Base-by-base conservation (phyloP, 2,797 vertebrate genomes). In the Hoplostethus mediterraneus region DNA sequence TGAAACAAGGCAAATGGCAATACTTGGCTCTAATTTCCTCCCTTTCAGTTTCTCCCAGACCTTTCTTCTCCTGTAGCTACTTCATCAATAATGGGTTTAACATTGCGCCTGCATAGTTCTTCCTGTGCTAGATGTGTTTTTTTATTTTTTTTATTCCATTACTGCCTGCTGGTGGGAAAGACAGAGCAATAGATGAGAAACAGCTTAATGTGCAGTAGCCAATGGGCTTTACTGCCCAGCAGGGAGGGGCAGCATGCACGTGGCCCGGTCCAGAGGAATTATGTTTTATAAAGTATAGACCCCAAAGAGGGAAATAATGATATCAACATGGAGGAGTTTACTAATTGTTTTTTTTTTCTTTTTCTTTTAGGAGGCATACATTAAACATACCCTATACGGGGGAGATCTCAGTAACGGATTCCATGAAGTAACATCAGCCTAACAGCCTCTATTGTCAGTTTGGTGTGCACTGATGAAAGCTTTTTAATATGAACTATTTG, bases 171-270 rank as follows among this genome's bases (percentile, higher is more conserved):
- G 73, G 45, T 90, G 79, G 80, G 73, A 91, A 87, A 84, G 51
- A 55, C 67, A 68, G 40, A 67, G 55, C 53, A 63, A 80, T 53
- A 63, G 69, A 90, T 56, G 85, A 84, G 62, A 90, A 93, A 86
- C 84, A 92, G 80, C 66, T 85, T 84, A 21, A 87, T 85, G 77
- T 67, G 86, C 83, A 82, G 87, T 88, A 90, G 89, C 81, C 85
- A 91, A 54, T 77, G 67, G 69, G 67, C 67, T 89, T 90, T 85
- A 87, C 79, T 56, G 67, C 76, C 71, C 77, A 52, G 53, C 71
- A 64, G 81, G 81, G 79, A 87, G 77, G 52, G 57, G 45, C 16
- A 67, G 60, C 42, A 53, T 65, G 31, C 73, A 80, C n/a, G 1
- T 67, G 47, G 38, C 80, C 36, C 52, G 65, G 60, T 77, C 68